Evolutionary conservation across 2,113 vertebrate species (phyloP).

Genomic region (Microcebus ravelobensis): DNA sequence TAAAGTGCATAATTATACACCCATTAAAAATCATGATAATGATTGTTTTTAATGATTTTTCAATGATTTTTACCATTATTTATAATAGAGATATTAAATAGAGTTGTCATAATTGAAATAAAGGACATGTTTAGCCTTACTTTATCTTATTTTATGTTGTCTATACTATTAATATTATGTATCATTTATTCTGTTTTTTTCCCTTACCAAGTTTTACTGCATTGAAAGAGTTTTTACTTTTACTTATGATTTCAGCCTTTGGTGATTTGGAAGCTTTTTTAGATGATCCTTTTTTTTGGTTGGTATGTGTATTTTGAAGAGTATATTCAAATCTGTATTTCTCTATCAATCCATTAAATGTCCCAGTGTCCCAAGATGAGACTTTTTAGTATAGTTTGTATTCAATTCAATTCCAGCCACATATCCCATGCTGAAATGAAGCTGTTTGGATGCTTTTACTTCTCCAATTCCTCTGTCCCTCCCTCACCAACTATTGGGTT

Average conservation of each 20-base stretch:
- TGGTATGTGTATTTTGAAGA: neutral
- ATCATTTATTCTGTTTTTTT: neutral
- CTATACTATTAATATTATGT: neutral
- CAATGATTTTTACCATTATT: neutral
- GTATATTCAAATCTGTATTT: neutral
- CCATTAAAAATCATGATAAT: neutral
- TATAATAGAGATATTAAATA: slow-evolving; percentile 10
- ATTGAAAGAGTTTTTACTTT: slow-evolving; percentile 12
- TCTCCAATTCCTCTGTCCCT: neutral
- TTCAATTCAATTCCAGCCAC: neutral
- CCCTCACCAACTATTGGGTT: neutral
- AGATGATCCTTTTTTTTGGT: neutral
- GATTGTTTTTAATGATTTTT: neutral
- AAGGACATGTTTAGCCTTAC: neutral
- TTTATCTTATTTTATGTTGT: slow-evolving; percentile 8
- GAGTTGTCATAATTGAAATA: neutral
- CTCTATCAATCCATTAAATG: neutral
- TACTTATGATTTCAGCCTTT: neutral
- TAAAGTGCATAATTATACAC: neutral
- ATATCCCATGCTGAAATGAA: neutral
- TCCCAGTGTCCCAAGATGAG: neutral
- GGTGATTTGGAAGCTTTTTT: slow-evolving; percentile 36
- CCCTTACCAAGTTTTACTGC: neutral
- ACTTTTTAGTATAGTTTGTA: neutral
- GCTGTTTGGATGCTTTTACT: neutral